Evolutionary conservation across 2,888 invertebrate species (phyloP).

Genomic region (Conomelus anceps): DNA sequence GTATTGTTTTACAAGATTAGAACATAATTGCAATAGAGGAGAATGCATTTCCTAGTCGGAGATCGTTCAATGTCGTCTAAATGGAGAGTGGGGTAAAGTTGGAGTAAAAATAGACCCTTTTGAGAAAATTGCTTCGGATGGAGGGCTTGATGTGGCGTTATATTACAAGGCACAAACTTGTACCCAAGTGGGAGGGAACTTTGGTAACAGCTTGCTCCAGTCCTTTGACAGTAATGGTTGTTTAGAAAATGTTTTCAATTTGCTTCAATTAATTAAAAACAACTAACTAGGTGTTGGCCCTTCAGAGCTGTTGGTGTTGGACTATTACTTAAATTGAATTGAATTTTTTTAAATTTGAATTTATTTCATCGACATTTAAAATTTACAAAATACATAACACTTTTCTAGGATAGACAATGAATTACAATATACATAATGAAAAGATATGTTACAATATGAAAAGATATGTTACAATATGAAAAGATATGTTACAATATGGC

Average conservation of each 20-base stretch:
- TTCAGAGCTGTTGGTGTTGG: neutral
- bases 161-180: neutral
- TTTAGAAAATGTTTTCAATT: neutral
- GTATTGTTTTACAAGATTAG: neutral
- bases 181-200: neutral
- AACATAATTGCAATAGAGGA: neutral
- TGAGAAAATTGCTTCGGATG: neutral
- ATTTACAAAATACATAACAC: too few species aligned
- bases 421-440: too few species aligned
- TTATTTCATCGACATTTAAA: too few species aligned
- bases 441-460: too few species aligned
- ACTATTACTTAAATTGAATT: neutral
- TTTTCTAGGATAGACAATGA: too few species aligned
- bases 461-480: too few species aligned
- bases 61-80: neutral
- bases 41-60: neutral
- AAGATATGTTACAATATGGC: too few species aligned
- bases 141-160: neutral
- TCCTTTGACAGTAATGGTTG: neutral
- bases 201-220: neutral
- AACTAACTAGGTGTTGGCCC: too few species aligned
- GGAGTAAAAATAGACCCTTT: neutral
- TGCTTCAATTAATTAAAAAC: neutral
- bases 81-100: neutral
- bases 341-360: too few species aligned